Percentiles rank a stretch among this genome's conserved stretches.
Conservation (phyloP, 2,888 invertebrate genomes). For the Nemotelus pantherinus region DNA sequence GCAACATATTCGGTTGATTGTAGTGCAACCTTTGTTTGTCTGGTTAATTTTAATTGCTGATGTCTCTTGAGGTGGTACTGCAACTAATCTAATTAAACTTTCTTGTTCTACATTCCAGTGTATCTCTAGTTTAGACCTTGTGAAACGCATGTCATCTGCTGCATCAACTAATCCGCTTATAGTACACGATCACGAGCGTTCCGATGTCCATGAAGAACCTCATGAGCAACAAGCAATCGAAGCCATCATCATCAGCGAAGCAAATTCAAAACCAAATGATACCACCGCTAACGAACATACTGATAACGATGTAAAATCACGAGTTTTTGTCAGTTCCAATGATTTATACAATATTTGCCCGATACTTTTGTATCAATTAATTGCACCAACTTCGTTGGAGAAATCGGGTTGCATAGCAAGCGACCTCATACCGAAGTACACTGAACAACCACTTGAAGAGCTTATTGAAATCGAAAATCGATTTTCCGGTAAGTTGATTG, state of each 20-base stretch:
- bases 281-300: conserved; percentile 1
- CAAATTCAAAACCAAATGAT: not conserved
- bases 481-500: conserved; percentile 56
- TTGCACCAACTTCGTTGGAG: conserved; percentile 68
- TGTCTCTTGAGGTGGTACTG: not conserved
- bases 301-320: conserved; percentile 19
- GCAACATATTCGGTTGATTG: too few species aligned
- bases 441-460: conserved; percentile 48
- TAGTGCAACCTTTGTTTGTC: too few species aligned
- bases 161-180: conserved; percentile 50
- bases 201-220: conserved; percentile 49
- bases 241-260: not conserved
- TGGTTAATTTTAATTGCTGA: too few species aligned
- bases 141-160: conserved; percentile 52
- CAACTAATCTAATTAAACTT: not conserved
- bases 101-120: conserved; percentile 62
- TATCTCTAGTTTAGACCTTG: conserved; percentile 66
- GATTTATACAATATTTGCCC: conserved; percentile 71
- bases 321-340: conserved; percentile 50
- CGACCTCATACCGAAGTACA: conserved; percentile 55
- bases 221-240: conserved; percentile 9
- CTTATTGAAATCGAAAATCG: conserved; percentile 53
- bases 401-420: conserved; percentile 69
- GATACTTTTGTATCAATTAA: conserved; percentile 73
- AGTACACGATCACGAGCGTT: conserved; percentile 56